Evolutionary conservation across 2,888 invertebrate genomes (phyloP), one percentile per base, ranked within the genome.

Genomic region (Leucozona laternaria): DNA sequence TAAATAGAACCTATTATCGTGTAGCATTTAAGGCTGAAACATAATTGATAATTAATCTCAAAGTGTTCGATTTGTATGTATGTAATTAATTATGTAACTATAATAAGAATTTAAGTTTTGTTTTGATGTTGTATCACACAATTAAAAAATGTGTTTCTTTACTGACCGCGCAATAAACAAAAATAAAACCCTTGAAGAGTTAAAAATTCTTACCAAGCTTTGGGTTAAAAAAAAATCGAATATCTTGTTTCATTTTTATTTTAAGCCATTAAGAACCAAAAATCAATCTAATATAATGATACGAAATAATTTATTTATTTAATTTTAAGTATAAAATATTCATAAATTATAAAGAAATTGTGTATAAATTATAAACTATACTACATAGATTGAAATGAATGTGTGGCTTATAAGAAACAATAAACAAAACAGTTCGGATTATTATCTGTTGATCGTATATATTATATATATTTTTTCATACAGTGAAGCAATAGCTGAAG

Each of bases 401-500:
- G 17, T 66, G 31, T 48, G 66, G 34, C 15, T 48, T 7, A 17
- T 34, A 48, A 48, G 31, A 17, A 40, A 57, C 11, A 15, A 28
- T 11, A 20, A 37, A 34, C 7, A 58, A 60, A 71, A 22, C 28
- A 31, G 57, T 43, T 43, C 13, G 20, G 25, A 71, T 55, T 57
- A 71, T 40, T 71, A 50, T 62, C 11, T 57, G 48, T 68, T 68
- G 48, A 68, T 71, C 13, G 34, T 25, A 48, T 58, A 25, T 62
- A 31, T 62, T 71, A 22, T 58, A n/a, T 76, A 28, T 68, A 37
- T 68, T 60, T 60, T 75, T 55, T 60, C 20, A 62, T 48, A n/a
- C 34, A 83, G 83, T 22, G 79, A 79, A 40, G 10, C 48, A 72
- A 37, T 79, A 43, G 34, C 58, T 10, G 78, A 86, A 28, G 68